Evolutionary conservation across 1,140 invertebrate species (phyloP), one percentile per base, ranked within the genome.

Genomic region (Bombus cullumanus): DNA sequence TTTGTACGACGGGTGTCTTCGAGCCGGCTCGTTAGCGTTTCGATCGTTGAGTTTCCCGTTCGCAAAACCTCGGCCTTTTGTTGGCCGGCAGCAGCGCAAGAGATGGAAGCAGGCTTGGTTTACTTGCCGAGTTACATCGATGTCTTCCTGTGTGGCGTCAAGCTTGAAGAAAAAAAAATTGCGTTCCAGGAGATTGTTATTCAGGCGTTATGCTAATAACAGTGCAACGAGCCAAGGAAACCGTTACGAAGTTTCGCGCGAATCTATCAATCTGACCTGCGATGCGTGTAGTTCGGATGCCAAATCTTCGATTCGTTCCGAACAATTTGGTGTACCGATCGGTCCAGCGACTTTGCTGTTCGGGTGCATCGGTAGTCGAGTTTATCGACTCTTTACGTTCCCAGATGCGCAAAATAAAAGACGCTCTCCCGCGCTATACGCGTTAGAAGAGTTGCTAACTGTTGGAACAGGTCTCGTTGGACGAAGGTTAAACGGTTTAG

Each of bases 201-300:
- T 90, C 87, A 91, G 86, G 89, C 78, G 89, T 86, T 91, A 91
- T 88, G 80, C 68, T 89, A 91, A 91, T 91, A 62, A 82, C 53
- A 76, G 34, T 43, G 90, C 74, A 72, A 68, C 86, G 75, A 66
- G 87, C 75, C 86, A 86, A 66, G 64, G 71, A 88, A 80, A 81
- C 89, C 89, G 89, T 90, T 86, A 90, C 59, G 15, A 79, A 31
- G 79, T 62, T 89, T 86, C 39, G 34, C 79, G 57, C 47, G 73
- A 81, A 85, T 41, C 74, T 43, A 86, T 68, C 47, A 73, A 85
- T 72, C 64, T 3, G 39, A 25, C 59, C 18, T 39, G 28, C 74
- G 62, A 31, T 15, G 74, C 74, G 74, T 77, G 41, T 28, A 66
- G n/a, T n/a, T 47, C n/a, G 15, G 4, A 1, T 10, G 1, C 22